A percentile compares a stretch with the other conserved stretches of the same genome.
These are phyloP conservation scores for Marcusenius ussheri DNA, from an alignment of 2,113 vertebrate genomes.

Conservation along the genomic window DNA sequence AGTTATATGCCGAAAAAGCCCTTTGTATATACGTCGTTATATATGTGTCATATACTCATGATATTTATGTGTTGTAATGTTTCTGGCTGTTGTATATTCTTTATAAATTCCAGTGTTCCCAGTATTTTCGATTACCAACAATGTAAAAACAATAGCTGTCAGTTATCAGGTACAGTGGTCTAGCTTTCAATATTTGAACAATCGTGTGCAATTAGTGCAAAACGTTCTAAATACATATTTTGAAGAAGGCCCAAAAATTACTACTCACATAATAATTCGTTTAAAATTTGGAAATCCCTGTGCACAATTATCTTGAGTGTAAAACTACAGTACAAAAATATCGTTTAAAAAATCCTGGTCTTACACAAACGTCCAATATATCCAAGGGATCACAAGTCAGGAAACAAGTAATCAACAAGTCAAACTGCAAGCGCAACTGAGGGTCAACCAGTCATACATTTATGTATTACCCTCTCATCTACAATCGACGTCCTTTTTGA, in stretches of 20 bases:
- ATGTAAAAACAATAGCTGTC: background rate
- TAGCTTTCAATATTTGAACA: background rate
- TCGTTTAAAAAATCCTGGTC: background rate
- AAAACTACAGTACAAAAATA: background rate
- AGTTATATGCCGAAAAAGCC: background rate
- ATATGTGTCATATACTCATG: background rate
- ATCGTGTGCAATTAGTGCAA: background rate
- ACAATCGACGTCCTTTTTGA: background rate
- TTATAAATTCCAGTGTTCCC: background rate
- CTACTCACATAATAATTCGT: background rate
- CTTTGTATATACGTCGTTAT: background rate
- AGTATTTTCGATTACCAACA: background rate
- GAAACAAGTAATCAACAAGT: constrained; percentile 7
- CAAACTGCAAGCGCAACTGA: background rate
- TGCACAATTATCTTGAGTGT: background rate
- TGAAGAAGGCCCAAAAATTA: background rate
- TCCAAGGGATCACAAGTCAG: background rate
- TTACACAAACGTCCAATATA: background rate
- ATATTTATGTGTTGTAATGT: background rate
- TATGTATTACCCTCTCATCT: background rate
- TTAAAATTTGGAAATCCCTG: background rate
- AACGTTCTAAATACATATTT: background rate
- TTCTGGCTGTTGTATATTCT: background rate
- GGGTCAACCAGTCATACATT: background rate
- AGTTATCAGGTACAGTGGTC: background rate